phyloP scores from a whole-genome alignment of 2,888 invertebrate genomes.

The Cephus pulcher region DNA sequence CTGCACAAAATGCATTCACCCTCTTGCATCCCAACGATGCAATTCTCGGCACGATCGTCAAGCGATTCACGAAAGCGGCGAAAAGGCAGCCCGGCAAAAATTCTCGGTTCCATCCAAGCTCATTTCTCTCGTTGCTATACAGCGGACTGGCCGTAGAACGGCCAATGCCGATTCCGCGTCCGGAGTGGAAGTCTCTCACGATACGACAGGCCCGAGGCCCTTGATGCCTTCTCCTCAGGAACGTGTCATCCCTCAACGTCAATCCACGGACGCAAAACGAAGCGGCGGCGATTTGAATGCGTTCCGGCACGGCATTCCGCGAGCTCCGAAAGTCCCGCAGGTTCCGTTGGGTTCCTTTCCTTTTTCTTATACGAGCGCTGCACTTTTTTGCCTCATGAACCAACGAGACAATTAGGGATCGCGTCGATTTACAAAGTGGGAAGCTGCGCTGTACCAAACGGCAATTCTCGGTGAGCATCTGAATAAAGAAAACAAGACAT shows the following conservation, averaged over 20 bases:
- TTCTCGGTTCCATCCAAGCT: slow-evolving; percentile 36
- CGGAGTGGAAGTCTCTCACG: slow-evolving; percentile 42
- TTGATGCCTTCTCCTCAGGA: slow-evolving; percentile 30
- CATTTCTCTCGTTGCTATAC: slow-evolving; percentile 26
- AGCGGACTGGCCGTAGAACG: neutral
- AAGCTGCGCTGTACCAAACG: neutral
- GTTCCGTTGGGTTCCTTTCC: neutral
- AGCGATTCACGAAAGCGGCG: slow-evolving; percentile 56
- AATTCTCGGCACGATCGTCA: slow-evolving; percentile 56
- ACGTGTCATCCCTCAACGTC: slow-evolving; percentile 66
- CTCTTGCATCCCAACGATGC: slow-evolving; percentile 22
- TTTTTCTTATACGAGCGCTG: neutral
- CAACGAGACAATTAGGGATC: slow-evolving; percentile 9
- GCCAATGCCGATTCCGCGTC: slow-evolving; percentile 19
- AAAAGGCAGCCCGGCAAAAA: slow-evolving; percentile 49
- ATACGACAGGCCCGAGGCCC: slow-evolving; percentile 25
- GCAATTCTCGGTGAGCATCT: neutral
- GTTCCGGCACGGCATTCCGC: slow-evolving; percentile 41
- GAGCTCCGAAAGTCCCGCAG: slow-evolving; percentile 1
- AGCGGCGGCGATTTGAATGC: slow-evolving; percentile 47
- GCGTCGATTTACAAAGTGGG: slow-evolving; percentile 1
- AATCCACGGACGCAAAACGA: slow-evolving; percentile 42
- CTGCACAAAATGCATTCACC: neutral
- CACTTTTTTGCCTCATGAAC: neutral
- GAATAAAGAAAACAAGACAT: neutral